Conservation (phyloP, 35 echinoderm and acorn worm species). For the Lytechinus pictus region DNA sequence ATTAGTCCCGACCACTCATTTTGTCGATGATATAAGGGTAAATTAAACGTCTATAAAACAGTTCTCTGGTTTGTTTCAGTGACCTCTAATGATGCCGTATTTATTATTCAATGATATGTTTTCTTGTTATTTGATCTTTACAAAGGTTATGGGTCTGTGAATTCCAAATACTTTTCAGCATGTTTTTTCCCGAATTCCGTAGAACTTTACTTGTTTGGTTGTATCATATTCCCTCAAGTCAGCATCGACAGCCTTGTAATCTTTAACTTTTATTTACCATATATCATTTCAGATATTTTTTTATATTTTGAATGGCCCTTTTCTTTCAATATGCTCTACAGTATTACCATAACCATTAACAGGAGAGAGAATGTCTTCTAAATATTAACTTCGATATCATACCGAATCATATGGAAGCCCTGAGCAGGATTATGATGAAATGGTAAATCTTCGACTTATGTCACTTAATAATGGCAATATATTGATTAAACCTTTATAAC, state of each 20-base stretch:
- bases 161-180: neutral
- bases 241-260: neutral
- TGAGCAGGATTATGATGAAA: too few relatives aligned
- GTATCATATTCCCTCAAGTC: neutral
- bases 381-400: too few relatives aligned
- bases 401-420: too few relatives aligned
- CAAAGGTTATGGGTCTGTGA: neutral
- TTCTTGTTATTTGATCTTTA: neutral
- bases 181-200: neutral
- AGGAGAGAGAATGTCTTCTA: too few relatives aligned
- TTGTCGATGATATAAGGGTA: neutral
- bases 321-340: too few relatives aligned
- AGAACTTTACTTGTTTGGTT: neutral
- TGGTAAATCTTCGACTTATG: too few relatives aligned
- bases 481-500: neutral
- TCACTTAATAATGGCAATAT: neutral
- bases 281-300: too few relatives aligned
- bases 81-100: neutral
- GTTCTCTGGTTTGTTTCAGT: neutral
- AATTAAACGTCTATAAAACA: neutral
- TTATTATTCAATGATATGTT: neutral
- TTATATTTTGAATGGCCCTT: too few relatives aligned
- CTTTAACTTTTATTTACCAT: neutral
- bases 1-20: neutral
- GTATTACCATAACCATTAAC: too few relatives aligned